Conservation (phyloP, 1,140 invertebrate genomes). For the Plutomurus gul region DNA sequence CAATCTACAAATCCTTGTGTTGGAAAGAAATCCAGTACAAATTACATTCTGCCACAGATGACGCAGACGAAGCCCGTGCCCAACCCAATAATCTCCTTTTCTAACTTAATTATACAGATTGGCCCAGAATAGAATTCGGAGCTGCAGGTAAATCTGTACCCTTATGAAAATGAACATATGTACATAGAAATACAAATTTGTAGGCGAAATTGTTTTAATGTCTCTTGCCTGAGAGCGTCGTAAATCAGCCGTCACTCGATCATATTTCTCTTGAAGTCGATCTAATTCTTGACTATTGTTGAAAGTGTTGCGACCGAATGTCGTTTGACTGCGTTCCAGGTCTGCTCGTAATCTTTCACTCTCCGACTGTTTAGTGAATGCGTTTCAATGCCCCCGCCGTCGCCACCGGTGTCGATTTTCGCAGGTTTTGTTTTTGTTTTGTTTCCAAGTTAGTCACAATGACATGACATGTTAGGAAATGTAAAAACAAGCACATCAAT, state of each 20-base stretch:
- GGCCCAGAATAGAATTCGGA: no score
- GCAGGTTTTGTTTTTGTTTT: no score
- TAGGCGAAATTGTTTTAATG: no score
- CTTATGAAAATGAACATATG: no score
- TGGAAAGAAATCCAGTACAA: no score
- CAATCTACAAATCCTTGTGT: no score
- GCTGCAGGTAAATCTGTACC: no score
- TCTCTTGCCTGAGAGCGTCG: conserved; percentile 75
- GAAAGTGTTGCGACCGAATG: conserved; percentile 75
- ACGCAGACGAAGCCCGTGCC: no score
- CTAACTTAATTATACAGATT: no score
- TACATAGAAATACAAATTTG: no score
- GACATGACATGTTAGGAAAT: conserved; percentile 15
- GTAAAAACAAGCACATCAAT: neutral
- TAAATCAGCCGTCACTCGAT: conserved; percentile 80
- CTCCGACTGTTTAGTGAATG: conserved; percentile 46
- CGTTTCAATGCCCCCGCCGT: neutral
- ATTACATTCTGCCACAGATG: no score
- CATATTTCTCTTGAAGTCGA: conserved; percentile 81
- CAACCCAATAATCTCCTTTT: no score
- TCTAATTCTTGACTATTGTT: conserved; percentile 77
- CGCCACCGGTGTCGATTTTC: neutral
- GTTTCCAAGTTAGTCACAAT: conserved; percentile 13
- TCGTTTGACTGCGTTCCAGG: conserved; percentile 78
- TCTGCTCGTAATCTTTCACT: conserved; percentile 72